Evolutionary conservation across 1,140 invertebrate species (phyloP), one percentile per base, ranked within the genome.

Genomic region (Drosophila bocki): DNA sequence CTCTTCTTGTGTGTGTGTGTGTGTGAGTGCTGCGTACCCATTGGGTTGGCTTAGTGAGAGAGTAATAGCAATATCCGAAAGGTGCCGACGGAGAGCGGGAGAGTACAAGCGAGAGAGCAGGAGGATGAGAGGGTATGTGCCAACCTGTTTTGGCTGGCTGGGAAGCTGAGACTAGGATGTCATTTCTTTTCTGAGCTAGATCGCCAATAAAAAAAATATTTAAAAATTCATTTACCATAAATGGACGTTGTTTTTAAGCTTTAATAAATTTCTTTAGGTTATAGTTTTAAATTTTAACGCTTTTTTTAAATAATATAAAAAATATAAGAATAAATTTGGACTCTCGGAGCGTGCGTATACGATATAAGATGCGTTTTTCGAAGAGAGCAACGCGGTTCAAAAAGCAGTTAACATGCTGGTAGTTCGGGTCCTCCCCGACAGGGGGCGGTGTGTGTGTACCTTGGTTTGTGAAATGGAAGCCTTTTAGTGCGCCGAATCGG

Each of bases 401-500:
- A 65, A 41, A 39, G n/a, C 41, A 77, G 32, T 78, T 61, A 42
- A 39, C 29, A 35, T 42, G 26, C n/a, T 56, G 15, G 33, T 84
- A 84, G 81, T 84, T 77, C 82, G 37, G 7, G 41, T 50, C 44
- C 60, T 78, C 45, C 29, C 78, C 82, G 82, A 63, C 56, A 84
- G 82, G 68, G 58, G 53, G 71, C 37, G 39, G 45, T 39, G 15
- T 59, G 17, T 59, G 41, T n/a, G 47, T 15, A 12, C 26, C 7
- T 19, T 35, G 82, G 82, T 86, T 86, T 50, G 82, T 86, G 82
- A 44, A 75, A 44, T 69, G 78, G 65, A 79, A 86, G 72, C 12
- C 9, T 22, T 13, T 65, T 83, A 80, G 62, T 84, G 82, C 82
- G 82, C 82, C 83, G 33, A 84, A 79, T 81, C 82, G 64, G 42